Evolutionary conservation across 1,140 invertebrate species (phyloP), one percentile per base, ranked within the genome.

Genomic region (Cyrtorhinus lividipennis): DNA sequence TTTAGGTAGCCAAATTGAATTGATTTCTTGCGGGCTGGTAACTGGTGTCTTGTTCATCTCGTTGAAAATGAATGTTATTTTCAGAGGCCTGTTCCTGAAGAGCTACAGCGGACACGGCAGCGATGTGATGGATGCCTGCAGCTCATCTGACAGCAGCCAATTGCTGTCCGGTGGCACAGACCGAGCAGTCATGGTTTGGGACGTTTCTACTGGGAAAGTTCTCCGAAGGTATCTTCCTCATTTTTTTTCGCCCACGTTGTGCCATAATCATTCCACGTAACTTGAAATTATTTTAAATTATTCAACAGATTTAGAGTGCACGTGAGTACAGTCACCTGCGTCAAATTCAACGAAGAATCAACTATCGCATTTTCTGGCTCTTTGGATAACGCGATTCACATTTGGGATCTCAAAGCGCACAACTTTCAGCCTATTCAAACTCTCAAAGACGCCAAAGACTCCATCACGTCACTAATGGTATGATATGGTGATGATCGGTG

Each of bases 91-190:
- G 13, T 72, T 87, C 8, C 74, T 99, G 0, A 95, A 96, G 77
- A 91, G 87, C 0, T 98, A 96, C 70, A 81, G 83, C n/a, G 95
- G 94, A 1, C 95, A 98, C 77, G 94, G 88, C 0, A 89, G 93
- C 71, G 94, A 98, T 77, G 95, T 98, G 0, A 77, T 96, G 27
- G 96, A 98, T 77, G 92, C 83, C 0, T 81, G 83, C 63, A 84
- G 90, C 1, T 94, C 93, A 1, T 89, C 88, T 71, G 95, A 98
- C 68, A 98, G 90, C 72, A 82, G 88, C 71, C 85, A 92, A 72
- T 83, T 98, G 66, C 78, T 87, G 65, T 93, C 94, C 15, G 85
- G 88, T 69, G 88, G 92, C 66, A 75, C 84, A 68, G 88, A 99
- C 78, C 89, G 95, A 78, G 85, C 84, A 48, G 83, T 95, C 2